Conservation (phyloP, 1,140 invertebrate genomes). For the Anastatus disparis region DNA sequence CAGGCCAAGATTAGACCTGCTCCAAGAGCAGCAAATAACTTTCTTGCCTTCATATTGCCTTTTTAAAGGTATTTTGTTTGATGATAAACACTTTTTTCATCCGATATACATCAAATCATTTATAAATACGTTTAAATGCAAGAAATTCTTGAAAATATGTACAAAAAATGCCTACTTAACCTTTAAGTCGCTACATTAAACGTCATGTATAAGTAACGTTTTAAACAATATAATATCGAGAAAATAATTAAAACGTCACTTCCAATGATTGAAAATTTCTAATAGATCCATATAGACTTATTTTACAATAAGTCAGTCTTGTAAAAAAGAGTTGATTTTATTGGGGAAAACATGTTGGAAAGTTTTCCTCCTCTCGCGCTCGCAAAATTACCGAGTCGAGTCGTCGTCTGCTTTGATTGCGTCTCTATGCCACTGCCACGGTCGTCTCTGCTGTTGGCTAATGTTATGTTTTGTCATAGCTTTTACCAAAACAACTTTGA, state of each 20-base stretch:
- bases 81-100: not conserved
- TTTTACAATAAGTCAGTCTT: not conserved
- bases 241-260: not conserved
- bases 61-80: not conserved
- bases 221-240: not conserved
- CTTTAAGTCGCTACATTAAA: not conserved
- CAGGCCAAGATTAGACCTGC: conserved; percentile 58
- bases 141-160: not conserved
- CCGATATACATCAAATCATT: not conserved
- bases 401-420: too few relatives aligned
- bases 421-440: too few relatives aligned
- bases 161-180: not conserved
- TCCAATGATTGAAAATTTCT: not conserved
- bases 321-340: not conserved
- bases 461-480: too few relatives aligned
- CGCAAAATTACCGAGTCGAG: too few relatives aligned
- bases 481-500: too few relatives aligned
- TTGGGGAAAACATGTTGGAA: conserved; percentile 22
- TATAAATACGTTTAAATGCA: not conserved
- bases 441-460: not conserved
- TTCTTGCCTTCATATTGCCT: conserved; percentile 59
- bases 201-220: not conserved
- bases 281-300: not conserved
- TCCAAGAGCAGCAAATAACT: conserved; percentile 59
- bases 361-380: not conserved